Base-by-base conservation (phyloP, 2,797 vertebrate species). In the Cryptoblepharus egeriae region DNA sequence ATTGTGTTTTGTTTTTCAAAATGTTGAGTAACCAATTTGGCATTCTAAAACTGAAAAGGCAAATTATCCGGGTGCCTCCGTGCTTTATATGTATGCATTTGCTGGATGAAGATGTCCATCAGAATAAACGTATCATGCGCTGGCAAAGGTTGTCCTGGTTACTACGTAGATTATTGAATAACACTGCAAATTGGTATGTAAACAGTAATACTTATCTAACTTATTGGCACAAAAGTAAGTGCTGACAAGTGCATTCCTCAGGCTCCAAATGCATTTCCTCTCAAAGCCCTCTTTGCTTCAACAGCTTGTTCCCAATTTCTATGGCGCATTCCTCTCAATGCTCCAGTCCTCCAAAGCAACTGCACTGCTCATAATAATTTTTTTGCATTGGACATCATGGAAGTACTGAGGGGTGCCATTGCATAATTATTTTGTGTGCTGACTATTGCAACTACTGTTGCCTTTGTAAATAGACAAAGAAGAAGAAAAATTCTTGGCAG, bases 201-300 rank as follows among this genome's bases (percentile, higher is more conserved):
- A 94, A 93, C 91, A 91, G 88, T 88, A 87, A 93, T 79, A 88
- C 87, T 93, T 94, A 93, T 90, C 91, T 93, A 92, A 89, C 83
- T 57, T 68, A 87, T 45, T 93, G 90, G 92, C 92, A 93, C 85
- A 88, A 91, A 88, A 87, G 79, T 77, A 90, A 82, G 79, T 88
- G 88, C 90, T 94, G 90, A 94, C 90, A 86, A 92, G 85, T 81
- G 78, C 92, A 93, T 94, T 93, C 92, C 91, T 77, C 45, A 52
- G 85, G 65, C 90, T 89, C 89, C 88, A 80, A 58, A 74, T 9
- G 1, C 3, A 80, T 73, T 89, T 93, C 79, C 81, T 87, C 80
- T 78, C 84, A 18, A 82, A 81, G 78, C 39, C 58, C 58, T 58
- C 61, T 83, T 79, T 76, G 42, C 55, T 83, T 87, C 69, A 83